Conservation (phyloP, 2,888 invertebrate species). For the Eutolmus rufibarbis region DNA sequence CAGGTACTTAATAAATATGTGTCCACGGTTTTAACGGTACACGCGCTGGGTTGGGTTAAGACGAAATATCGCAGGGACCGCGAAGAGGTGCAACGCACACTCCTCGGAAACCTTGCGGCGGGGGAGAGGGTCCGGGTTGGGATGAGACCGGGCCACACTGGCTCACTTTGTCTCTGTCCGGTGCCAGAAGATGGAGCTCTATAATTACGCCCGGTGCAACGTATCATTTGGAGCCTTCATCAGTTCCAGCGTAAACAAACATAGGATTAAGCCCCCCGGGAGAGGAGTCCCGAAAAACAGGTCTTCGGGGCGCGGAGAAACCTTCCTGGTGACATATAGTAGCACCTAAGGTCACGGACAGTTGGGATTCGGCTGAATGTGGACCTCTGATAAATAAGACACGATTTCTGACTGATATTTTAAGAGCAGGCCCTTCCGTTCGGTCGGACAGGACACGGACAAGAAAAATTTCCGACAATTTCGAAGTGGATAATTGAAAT, state of each 20-base stretch:
- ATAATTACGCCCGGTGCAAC: slow-evolving; percentile 29
- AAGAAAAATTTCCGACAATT: background rate
- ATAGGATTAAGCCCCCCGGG: background rate
- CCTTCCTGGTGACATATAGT: slow-evolving; percentile 34
- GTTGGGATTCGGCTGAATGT: background rate
- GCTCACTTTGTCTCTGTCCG: slow-evolving; percentile 38
- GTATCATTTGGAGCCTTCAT: slow-evolving; percentile 35
- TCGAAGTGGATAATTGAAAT: background rate
- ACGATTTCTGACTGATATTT: slow-evolving; percentile 3
- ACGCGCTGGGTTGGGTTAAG: slow-evolving; percentile 23
- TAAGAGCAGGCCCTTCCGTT: background rate
- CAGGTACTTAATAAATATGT: slow-evolving; percentile 34
- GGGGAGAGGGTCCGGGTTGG: background rate
- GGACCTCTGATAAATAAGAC: slow-evolving; percentile 1
- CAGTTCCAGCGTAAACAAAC: slow-evolving; percentile 37
- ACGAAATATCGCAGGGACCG: background rate
- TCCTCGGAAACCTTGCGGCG: background rate
- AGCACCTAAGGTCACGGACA: slow-evolving; percentile 35
- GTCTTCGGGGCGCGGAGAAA: background rate
- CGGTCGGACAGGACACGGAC: background rate
- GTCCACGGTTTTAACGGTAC: slow-evolving; percentile 40
- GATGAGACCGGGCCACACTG: background rate
- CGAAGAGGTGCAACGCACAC: background rate
- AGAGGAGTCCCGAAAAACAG: background rate
- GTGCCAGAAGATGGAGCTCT: background rate